Conservation (phyloP, 2,797 vertebrate genomes). For the Eulemur coronatus region DNA sequence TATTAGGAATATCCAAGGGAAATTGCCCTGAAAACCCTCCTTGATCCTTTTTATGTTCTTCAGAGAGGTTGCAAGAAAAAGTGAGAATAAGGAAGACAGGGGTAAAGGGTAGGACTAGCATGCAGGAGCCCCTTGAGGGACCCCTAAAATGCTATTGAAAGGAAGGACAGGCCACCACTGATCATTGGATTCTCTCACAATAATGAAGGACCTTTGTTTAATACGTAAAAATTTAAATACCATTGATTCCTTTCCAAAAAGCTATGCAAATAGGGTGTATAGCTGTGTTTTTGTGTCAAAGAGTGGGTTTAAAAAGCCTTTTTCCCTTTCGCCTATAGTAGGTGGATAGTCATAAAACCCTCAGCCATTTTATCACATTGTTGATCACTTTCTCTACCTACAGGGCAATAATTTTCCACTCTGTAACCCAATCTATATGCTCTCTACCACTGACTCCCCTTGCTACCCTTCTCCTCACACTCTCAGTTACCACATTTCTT, state of each 20-base stretch:
- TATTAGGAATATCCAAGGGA: not conserved
- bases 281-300: not conserved
- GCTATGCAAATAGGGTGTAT: not conserved
- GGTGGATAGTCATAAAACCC: slow-evolving; percentile 19
- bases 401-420: slow-evolving; percentile 70
- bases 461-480: not conserved
- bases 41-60: not conserved
- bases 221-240: not conserved
- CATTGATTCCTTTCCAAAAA: slow-evolving; percentile 5
- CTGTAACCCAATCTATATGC: slow-evolving; percentile 65
- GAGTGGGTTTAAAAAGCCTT: not conserved
- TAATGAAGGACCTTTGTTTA: not conserved
- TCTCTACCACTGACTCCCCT: not conserved
- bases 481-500: slow-evolving; percentile 5
- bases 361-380: slow-evolving; percentile 54
- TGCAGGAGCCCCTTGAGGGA: not conserved
- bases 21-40: not conserved
- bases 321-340: not conserved
- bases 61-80: not conserved
- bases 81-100: not conserved
- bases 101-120: not conserved
- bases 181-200: not conserved
- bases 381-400: slow-evolving; percentile 57
- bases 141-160: not conserved
- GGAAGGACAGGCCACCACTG: not conserved